phyloP scores from a whole-genome alignment of 1,140 invertebrate species.

The Drosophila rhopaloa region DNA sequence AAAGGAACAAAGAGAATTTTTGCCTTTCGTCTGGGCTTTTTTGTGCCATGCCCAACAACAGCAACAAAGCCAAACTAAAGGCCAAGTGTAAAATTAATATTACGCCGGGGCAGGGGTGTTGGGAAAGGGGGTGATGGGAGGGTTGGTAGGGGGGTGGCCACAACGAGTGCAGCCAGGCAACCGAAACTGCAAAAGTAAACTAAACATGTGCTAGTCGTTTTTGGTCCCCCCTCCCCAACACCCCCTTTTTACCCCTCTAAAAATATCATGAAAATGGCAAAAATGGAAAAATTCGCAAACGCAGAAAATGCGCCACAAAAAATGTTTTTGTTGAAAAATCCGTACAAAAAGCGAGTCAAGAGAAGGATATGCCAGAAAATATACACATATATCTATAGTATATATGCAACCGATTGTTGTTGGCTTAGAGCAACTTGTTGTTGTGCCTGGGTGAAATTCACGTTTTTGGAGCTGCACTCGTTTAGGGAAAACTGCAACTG shows the following conservation, averaged over 20 bases:
- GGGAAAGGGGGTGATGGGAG: background rate
- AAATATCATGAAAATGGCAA: constrained; percentile 80
- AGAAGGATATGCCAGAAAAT: constrained; percentile 23
- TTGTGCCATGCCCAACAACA: constrained; percentile 54
- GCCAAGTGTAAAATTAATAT: constrained; percentile 84
- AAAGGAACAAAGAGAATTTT: constrained; percentile 57
- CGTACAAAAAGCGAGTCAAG: constrained; percentile 30
- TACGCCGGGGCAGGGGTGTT: constrained; percentile 34
- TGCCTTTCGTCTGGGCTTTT: constrained; percentile 59
- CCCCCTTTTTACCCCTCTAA: constrained; percentile 46
- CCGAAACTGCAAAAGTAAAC: constrained; percentile 81
- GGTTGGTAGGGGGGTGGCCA: constrained; percentile 3
- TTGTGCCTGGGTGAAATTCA: constrained; percentile 2
- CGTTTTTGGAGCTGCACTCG: constrained; percentile 25
- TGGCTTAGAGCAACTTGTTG: constrained; percentile 31
- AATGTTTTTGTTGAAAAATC: constrained; percentile 79
- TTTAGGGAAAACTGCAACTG: constrained; percentile 20
- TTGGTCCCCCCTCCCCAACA: constrained; percentile 17
- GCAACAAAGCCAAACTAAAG: constrained; percentile 67
- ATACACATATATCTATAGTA: background rate
- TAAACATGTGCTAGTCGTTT: constrained; percentile 82
- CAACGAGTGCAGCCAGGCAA: constrained; percentile 73
- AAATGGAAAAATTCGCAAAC: constrained; percentile 76
- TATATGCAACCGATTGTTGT: background rate
- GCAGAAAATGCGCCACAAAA: constrained; percentile 82